phyloP scores from a whole-genome alignment of 2,797 vertebrate genomes.

The Loris lydekkerianus region DNA sequence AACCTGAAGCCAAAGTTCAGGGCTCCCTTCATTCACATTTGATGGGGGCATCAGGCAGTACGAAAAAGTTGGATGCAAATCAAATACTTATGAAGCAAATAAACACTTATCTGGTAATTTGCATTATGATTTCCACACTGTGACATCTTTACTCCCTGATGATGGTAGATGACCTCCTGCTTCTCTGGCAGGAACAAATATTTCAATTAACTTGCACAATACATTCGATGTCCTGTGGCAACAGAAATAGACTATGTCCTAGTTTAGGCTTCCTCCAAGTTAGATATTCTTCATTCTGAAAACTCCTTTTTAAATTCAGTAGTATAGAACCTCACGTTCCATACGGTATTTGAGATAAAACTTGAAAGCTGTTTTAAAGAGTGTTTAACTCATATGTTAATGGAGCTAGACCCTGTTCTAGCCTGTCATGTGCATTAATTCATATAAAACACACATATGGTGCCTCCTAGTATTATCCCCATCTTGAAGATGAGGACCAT shows the following conservation, averaged over 20 bases:
- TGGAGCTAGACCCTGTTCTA: neutral
- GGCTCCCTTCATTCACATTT: neutral
- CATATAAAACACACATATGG: neutral
- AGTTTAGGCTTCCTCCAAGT: slow-evolving; percentile 32
- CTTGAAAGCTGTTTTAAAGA: neutral
- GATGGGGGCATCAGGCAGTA: neutral
- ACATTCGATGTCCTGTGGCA: neutral
- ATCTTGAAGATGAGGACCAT: neutral
- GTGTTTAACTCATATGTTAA: neutral
- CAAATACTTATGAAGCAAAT: slow-evolving; percentile 73
- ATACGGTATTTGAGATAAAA: neutral
- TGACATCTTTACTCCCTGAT: slow-evolving; percentile 42
- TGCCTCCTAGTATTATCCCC: neutral
- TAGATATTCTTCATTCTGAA: neutral
- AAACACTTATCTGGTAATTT: slow-evolving; percentile 42
- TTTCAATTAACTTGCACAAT: slow-evolving; percentile 54
- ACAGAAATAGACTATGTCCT: slow-evolving; percentile 50
- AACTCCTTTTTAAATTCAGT: neutral
- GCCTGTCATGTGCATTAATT: neutral
- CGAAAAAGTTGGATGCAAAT: slow-evolving; percentile 48
- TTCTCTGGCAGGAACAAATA: slow-evolving; percentile 63
- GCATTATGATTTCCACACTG: slow-evolving; percentile 65
- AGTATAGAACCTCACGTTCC: neutral
- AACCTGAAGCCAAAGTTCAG: slow-evolving; percentile 60
- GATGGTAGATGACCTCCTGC: neutral